phyloP scores from a whole-genome alignment of 2,888 invertebrate species.

The Polydrusus tereticollis region DNA sequence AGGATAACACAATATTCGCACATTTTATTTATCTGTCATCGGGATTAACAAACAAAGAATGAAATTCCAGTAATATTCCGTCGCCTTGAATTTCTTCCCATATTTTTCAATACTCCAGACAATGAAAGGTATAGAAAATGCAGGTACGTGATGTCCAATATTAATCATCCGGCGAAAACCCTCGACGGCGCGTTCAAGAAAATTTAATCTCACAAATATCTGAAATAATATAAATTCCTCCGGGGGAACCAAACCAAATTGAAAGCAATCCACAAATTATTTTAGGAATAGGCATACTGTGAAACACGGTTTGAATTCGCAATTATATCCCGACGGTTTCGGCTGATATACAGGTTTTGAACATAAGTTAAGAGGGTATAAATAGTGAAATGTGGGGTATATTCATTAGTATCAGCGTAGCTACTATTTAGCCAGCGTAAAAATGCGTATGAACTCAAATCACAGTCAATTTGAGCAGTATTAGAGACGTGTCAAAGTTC shows the following conservation, averaged over 20 bases:
- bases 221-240: conserved; percentile 50
- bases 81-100: too few relatives aligned
- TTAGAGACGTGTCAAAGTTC: too few relatives aligned
- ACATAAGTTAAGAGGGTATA: conserved; percentile 4
- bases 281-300: conserved; percentile 49
- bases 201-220: conserved; percentile 50
- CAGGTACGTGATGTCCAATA: conserved; percentile 51
- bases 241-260: conserved; percentile 50
- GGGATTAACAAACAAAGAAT: too few relatives aligned
- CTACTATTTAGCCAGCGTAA: too few relatives aligned
- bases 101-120: conserved; percentile 4
- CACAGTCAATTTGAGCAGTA: too few relatives aligned
- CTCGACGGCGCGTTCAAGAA: conserved; percentile 27
- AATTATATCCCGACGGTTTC: conserved; percentile 16
- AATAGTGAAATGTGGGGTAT: background rate
- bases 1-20: too few relatives aligned
- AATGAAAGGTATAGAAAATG: conserved; percentile 34
- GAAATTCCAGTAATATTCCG: too few relatives aligned
- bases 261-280: conserved; percentile 50
- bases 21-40: too few relatives aligned
- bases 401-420: too few relatives aligned
- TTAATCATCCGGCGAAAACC: conserved; percentile 46
- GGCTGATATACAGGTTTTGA: conserved; percentile 14
- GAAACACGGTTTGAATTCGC: conserved; percentile 40
- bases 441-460: too few relatives aligned